A percentile compares a stretch with the other conserved stretches of the same genome.
Conservation (phyloP, 92 coral and sea anemone species). For the Palythoa grandiflora region DNA sequence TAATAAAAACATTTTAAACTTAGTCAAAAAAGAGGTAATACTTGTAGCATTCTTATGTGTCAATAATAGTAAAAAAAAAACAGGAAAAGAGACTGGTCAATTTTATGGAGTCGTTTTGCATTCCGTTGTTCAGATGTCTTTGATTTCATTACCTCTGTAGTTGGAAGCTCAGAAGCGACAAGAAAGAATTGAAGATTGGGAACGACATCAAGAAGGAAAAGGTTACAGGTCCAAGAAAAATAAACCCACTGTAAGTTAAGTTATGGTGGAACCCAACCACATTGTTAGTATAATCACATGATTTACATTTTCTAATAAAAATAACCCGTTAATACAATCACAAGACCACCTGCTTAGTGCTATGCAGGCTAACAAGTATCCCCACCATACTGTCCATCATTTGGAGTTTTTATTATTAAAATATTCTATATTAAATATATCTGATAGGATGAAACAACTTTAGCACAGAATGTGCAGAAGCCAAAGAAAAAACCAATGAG, state of each 20-base stretch:
- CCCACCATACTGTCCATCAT: no score
- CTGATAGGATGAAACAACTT: slow-evolving; percentile 22
- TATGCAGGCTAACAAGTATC: no score
- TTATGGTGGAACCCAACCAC: background rate
- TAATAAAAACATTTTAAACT: no score
- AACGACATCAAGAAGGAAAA: slow-evolving; percentile 88
- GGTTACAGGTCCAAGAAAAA: slow-evolving; percentile 84
- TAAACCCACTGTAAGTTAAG: slow-evolving; percentile 70
- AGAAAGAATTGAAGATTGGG: slow-evolving; percentile 93
- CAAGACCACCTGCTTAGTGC: no score
- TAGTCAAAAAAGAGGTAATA: no score
- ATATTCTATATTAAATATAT: background rate
- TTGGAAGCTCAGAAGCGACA: slow-evolving; percentile 79
- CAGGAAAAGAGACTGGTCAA: no score
- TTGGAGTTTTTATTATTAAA: background rate
- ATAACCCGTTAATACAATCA: no score
- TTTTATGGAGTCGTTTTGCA: background rate
- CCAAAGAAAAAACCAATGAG: slow-evolving; percentile 69
- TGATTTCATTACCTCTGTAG: slow-evolving; percentile 49
- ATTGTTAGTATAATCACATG: no score
- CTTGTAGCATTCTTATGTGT: no score
- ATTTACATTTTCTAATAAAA: no score
- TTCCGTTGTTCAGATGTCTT: background rate
- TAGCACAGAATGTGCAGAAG: slow-evolving; percentile 58
- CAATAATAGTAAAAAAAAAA: no score